Evolutionary conservation across 2,113 vertebrate species (phyloP), one percentile per base, ranked within the genome.

Genomic region (Solea solea): DNA sequence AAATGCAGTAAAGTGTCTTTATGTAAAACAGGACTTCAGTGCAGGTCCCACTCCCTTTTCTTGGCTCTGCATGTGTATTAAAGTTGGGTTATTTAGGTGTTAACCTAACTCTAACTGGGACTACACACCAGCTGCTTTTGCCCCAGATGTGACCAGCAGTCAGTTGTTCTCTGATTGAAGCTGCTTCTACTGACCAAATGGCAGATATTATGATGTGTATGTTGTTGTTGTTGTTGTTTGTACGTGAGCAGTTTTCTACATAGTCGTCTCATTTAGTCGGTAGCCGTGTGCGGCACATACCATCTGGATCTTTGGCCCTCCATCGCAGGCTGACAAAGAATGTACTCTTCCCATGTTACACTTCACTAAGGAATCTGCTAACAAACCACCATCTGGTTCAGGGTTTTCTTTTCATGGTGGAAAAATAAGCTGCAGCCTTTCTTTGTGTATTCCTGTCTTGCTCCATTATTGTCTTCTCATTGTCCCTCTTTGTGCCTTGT

Each of bases 241-340:
- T 3, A 84, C 81, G 76, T 69, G 82, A 89, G 81, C 70, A 48
- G 34, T 80, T 89, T 74, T 88, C 69, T 74, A 53, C 79, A 77
- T 52, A 10, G 71, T 64, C 28, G 46, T 82, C 84, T 88, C 73
- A 63, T 88, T 91, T 85, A 83, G 66, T 74, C 34, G 59, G 71
- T 79, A 64, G 81, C 89, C 65, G 68, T 82, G 83, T 89, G 87
- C 80, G 49, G 79, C 15, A 69, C 54, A 25, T 54, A 68, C 86
- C 90, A 89, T 91, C 91, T 93, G 91, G 77, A 85, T 74, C 51
- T 63, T 53, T 66, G 82, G 78, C 74, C 72, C 15, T 56, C 68
- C 75, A 57, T 64, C 52, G 54, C 70, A 58, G 75, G 78, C 82
- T 66, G 63, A 72, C 71, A 72, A 83, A 75, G 54, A 44, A 13